These are phyloP conservation scores for Euspilapteryx auroguttella DNA, from an alignment of 2,888 invertebrate genomes.

Conservation along the genomic window DNA sequence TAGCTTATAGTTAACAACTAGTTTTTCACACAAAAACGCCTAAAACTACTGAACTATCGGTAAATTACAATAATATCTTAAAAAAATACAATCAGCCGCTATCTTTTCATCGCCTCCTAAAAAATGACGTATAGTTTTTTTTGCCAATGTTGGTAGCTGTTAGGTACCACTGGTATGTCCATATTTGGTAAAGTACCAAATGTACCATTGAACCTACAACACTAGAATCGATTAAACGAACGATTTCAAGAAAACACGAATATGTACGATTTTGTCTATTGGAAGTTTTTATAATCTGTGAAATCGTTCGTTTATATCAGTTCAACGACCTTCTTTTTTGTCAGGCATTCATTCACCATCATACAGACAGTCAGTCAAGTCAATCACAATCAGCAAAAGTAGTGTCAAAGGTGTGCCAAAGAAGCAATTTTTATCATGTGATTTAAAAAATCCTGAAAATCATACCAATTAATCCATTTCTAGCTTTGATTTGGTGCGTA, in stretches of 20 bases:
- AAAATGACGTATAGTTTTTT: slow-evolving; percentile 38
- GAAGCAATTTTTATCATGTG: slow-evolving; percentile 14
- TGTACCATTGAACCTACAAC: too few relatives aligned
- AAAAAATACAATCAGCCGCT: slow-evolving; percentile 37
- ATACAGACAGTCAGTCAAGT: too few relatives aligned
- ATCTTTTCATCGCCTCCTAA: slow-evolving; percentile 29
- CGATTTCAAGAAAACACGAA: too few relatives aligned
- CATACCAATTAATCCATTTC: slow-evolving; percentile 3
- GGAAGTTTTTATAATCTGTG: too few relatives aligned
- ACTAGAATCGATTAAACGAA: too few relatives aligned
- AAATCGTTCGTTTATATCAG: too few relatives aligned
- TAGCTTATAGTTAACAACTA: neutral
- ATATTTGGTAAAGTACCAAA: slow-evolving; percentile 35
- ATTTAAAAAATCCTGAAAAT: slow-evolving; percentile 14
- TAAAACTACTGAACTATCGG: neutral
- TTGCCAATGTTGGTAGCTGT: slow-evolving; percentile 22
- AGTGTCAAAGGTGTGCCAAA: slow-evolving; percentile 10
- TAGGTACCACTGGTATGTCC: slow-evolving; percentile 27
- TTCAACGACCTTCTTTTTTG: neutral
- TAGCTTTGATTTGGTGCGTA: neutral
- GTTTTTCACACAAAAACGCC: neutral
- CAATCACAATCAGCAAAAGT: slow-evolving; percentile 6
- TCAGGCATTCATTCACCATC: too few relatives aligned
- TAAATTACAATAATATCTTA: neutral
- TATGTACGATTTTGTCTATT: too few relatives aligned